phyloP scores from a whole-genome alignment of 2,113 vertebrate species.

The Pica pica region DNA sequence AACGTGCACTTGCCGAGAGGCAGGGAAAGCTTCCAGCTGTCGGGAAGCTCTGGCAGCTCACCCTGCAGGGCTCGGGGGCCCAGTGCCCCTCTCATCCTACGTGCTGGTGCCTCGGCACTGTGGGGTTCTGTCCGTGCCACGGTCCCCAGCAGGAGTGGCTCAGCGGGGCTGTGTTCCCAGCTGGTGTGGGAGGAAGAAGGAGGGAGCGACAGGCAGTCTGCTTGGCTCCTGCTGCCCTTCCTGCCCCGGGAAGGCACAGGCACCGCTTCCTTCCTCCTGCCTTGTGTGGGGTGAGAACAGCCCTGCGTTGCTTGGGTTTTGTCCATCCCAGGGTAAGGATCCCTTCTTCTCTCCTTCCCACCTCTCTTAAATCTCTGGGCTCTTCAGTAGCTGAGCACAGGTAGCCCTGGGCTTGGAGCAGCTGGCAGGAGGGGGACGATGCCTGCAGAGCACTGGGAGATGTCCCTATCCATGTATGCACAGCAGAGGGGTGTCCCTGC shows the following conservation, averaged over 20 bases:
- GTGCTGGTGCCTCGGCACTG: not conserved
- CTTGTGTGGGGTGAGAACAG: not conserved
- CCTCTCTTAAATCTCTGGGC: not conserved
- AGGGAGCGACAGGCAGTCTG: not conserved
- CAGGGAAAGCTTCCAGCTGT: not conserved
- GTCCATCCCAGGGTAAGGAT: not conserved
- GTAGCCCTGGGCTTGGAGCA: not conserved
- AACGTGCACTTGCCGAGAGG: accelerated
- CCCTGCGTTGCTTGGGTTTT: not conserved
- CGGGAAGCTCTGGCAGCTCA: not conserved
- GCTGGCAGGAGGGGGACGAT: not conserved
- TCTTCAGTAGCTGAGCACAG: not conserved
- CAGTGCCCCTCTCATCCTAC: accelerated
- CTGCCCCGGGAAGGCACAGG: not conserved
- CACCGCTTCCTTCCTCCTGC: not conserved
- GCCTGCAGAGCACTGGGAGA: accelerated
- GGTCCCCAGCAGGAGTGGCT: not conserved
- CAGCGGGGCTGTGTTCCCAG: not conserved
- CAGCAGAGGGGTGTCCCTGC: not conserved
- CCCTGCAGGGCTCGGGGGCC: not conserved
- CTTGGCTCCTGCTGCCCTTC: not conserved
- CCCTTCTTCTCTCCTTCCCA: not conserved
- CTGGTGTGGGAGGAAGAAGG: not conserved
- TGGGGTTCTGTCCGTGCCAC: not conserved
- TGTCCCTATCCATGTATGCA: accelerated